Evolutionary conservation across 2,888 invertebrate species (phyloP), one percentile per base, ranked within the genome.

Genomic region (Apamea sordens): DNA sequence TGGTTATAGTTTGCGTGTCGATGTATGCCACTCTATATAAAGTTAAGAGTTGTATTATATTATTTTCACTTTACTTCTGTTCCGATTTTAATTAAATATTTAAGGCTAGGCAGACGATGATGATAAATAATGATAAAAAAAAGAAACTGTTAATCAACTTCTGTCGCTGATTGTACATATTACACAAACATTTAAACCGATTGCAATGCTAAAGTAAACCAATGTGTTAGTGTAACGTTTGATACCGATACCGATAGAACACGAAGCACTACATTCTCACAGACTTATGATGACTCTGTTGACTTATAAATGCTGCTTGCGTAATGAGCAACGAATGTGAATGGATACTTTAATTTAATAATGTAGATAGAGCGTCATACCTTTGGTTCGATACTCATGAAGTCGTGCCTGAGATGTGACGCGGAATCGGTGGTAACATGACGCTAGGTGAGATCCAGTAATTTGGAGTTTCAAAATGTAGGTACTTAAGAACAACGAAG

Each of bases 241-340:
- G 80, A 89, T 88, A 89, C 85, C 89, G 86, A 86, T 88, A 53
- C 86, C 90, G 86, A 86, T 87, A 56, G 83, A 89, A 88, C 92
- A 93, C 91, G 92, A 93, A 89, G 88, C 21, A 87, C 85, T 79
- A 82, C 86, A 90, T 92, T 93, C 92, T 90, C 90, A 91, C 91
- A 92, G 89, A 86, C 83, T 76, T 79, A 75, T 77, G 82, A 88
- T 82, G 87, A 82, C 76, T 81, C 73, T 76, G 73, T 77, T 67
- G 32, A 41, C 63, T 84, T 83, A 76, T 86, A 85, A 77, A 88
- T 79, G 72, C 78, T 79, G 74, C 59, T 89, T 89, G 73, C 83
- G 84, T 86, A 86, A 86, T 82, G 28, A 80, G 41, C 36, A 65
- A 73, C 71, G 80, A 82, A 84, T 84, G 81, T 74, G 84, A 87